Base-by-base conservation (phyloP, 2,888 invertebrate genomes). In the Diadegma fenestrale region DNA sequence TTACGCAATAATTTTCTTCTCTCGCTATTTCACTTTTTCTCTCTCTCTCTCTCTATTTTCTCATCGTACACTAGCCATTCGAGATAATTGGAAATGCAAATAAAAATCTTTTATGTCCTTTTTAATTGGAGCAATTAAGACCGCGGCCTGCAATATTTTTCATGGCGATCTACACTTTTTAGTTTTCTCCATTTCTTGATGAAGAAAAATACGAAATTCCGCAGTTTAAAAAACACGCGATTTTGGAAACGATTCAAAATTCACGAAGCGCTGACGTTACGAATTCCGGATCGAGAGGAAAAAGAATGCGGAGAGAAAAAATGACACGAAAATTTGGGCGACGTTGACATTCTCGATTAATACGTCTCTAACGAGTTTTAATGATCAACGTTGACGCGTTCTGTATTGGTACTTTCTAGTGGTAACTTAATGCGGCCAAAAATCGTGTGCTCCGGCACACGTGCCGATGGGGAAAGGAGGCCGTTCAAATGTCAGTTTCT, bases 401-500 rank as follows among this genome's bases (percentile, higher is more conserved):
- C 41, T 63, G 58, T 75, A 79, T 79, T 10, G 68, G 43, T 43
- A 82, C 85, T 87, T 87, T 86, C 86, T 87, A 82, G 73, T 68
- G 69, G 84, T 69, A 72, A 77, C 78, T 77, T 75, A 82, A 82
- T 68, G 45, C 77, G 86, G 71, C 84, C 85, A 72, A 86, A 87
- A 86, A 86, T 64, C 66, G 75, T 78, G 64, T 58, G 80, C 85
- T 17, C 48, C 48, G 22, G n/a, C 71, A 64, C 86, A 86, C 83
- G 85, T 85, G 85, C 72, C 26, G 85, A 86, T 77, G 69, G 81
- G 69, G 87, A 89, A 89, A 89, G 88, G 89, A 89, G 89, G 89
- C 85, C 89, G 88, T 85, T 84, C 83, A 87, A 89, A 89, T 88
- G 88, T 87, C 88, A 86, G 79, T 87, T 78, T 87, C 51, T 80